Percentiles rank a stretch among this genome's conserved stretches.
Conservation (phyloP, 2,888 invertebrate genomes). For the Tupiocoris notatus region DNA sequence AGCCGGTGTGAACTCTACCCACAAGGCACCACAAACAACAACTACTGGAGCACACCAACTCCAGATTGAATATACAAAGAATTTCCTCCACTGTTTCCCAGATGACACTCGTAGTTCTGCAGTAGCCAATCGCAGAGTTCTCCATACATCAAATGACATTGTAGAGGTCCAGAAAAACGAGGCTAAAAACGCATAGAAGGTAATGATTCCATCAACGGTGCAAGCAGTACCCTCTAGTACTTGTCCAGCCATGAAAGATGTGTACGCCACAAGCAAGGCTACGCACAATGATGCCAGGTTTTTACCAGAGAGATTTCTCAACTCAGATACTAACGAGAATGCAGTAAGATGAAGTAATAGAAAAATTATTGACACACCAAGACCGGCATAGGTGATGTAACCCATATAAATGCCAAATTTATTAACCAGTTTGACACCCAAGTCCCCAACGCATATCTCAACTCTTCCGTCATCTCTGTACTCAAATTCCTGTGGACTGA, state of each 20-base stretch:
- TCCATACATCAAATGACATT: conserved; percentile 58
- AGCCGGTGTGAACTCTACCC: conserved; percentile 52
- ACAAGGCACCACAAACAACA: conserved; percentile 53
- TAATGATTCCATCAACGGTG: conserved; percentile 54
- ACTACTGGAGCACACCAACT: conserved; percentile 55
- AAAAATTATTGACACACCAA: conserved; percentile 56
- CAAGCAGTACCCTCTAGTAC: conserved; percentile 53
- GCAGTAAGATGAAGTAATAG: conserved; percentile 56
- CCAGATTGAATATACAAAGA: conserved; percentile 55
- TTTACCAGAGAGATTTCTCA: conserved; percentile 58
- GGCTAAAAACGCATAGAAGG: conserved; percentile 58
- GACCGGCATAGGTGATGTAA: conserved; percentile 56
- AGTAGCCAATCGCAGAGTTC: conserved; percentile 56
- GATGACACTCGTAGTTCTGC: conserved; percentile 55
- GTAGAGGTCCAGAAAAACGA: conserved; percentile 61
- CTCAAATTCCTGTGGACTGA: conserved; percentile 52
- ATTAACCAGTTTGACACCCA: conserved; percentile 52
- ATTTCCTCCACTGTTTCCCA: conserved; percentile 54
- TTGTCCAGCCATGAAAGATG: conserved; percentile 55
- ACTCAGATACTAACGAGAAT: conserved; percentile 55
- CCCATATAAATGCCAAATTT: conserved; percentile 54
- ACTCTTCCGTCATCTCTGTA: conserved; percentile 52
- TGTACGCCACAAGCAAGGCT: conserved; percentile 56
- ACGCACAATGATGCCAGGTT: conserved; percentile 58
- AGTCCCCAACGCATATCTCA: conserved; percentile 52